A percentile compares a stretch with the other conserved stretches of the same genome.
These are phyloP conservation scores for Synanthedon formicaeformis DNA, from an alignment of 2,888 invertebrate genomes.

Conservation along the genomic window DNA sequence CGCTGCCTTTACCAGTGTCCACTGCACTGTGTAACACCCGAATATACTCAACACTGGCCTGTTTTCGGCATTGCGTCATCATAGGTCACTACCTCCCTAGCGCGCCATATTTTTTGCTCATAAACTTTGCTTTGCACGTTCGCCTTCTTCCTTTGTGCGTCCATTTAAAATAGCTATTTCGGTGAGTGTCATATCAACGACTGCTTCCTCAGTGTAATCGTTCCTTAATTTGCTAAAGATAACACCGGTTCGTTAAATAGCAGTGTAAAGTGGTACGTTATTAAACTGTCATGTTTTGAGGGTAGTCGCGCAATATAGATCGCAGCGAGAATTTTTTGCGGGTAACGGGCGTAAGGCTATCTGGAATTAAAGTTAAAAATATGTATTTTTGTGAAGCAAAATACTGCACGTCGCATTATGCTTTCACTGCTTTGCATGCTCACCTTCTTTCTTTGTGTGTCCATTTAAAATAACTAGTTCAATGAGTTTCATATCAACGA, in stretches of 20 bases:
- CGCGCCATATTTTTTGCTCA: slow-evolving; percentile 58
- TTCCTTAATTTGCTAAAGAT: slow-evolving; percentile 48
- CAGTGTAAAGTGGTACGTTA: background rate
- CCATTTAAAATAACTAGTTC: slow-evolving; percentile 53
- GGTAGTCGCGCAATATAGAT: slow-evolving; percentile 21
- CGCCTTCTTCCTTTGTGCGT: slow-evolving; percentile 57
- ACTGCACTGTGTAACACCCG: background rate
- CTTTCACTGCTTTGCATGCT: too few relatives aligned
- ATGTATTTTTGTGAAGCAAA: too few relatives aligned
- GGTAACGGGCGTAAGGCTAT: slow-evolving; percentile 9
- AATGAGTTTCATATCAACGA: slow-evolving; percentile 44
- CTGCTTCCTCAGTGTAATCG: slow-evolving; percentile 38
- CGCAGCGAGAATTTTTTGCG: slow-evolving; percentile 22
- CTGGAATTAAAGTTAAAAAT: too few relatives aligned
- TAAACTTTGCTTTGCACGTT: slow-evolving; percentile 57
- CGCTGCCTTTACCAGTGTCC: slow-evolving; percentile 6
- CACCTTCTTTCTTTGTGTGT: slow-evolving; percentile 2
- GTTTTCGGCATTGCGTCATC: slow-evolving; percentile 67
- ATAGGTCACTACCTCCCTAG: slow-evolving; percentile 65
- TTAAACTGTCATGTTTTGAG: slow-evolving; percentile 35
- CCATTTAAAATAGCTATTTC: slow-evolving; percentile 53
- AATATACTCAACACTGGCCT: slow-evolving; percentile 43
- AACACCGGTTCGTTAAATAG: slow-evolving; percentile 15
- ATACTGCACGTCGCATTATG: slow-evolving; percentile 47
- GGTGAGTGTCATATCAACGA: slow-evolving; percentile 44